Conservation (phyloP, 2,888 invertebrate species). For the Augochlorella aurata region DNA sequence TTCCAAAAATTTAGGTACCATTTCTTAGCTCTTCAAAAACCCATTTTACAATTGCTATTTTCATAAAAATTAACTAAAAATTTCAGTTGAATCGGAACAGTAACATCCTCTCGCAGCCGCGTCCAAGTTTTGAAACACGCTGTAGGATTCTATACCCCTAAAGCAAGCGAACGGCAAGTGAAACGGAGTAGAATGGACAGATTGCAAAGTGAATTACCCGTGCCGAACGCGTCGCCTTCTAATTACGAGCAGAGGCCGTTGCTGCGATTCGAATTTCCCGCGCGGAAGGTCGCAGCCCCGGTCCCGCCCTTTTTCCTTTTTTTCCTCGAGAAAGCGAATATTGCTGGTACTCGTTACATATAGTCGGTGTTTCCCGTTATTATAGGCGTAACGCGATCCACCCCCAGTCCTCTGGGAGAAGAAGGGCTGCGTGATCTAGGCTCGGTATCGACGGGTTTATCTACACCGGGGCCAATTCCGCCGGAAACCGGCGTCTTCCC, state of each 20-base stretch:
- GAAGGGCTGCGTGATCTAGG: constrained; percentile 4
- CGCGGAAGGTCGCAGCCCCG: neutral
- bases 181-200: neutral
- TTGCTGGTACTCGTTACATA: constrained; percentile 48
- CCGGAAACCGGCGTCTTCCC: constrained; percentile 32
- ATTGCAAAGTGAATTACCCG: neutral
- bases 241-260: constrained; percentile 10
- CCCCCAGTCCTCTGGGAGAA: constrained; percentile 38
- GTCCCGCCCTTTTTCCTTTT: neutral
- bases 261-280: neutral
- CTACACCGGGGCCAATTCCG: constrained; percentile 11
- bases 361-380: constrained; percentile 38
- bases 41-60: no score
- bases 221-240: neutral
- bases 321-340: constrained; percentile 44
- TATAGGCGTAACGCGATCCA: constrained; percentile 39
- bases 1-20: no score
- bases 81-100: no score
- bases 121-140: neutral
- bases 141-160: neutral
- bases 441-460: constrained; percentile 31
- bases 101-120: no score
- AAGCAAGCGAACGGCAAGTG: no score
- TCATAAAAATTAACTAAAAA: no score
- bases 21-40: no score